Percentiles rank a stretch among this genome's conserved stretches.
Evolutionary conservation across 2,888 invertebrate species (phyloP).

Genomic region (Monopis laevigella): DNA sequence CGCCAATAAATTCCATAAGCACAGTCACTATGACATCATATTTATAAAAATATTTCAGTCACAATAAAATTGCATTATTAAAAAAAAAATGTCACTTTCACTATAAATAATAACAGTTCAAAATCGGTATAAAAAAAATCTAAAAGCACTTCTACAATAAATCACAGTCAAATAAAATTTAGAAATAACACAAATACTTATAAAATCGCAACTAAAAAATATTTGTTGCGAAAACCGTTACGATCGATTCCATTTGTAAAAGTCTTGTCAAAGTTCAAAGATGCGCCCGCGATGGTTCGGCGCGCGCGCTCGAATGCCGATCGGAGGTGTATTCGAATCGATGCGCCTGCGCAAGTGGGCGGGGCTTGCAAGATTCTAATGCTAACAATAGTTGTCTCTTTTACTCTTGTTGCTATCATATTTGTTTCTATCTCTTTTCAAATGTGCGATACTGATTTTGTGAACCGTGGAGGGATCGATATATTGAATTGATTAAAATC

Average conservation of each 20-base stretch:
- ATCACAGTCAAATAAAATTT: not conserved
- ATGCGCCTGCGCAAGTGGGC: conserved; percentile 39
- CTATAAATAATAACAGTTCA: conserved; percentile 18
- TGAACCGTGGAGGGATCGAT: conserved; percentile 47
- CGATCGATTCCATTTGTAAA: not conserved
- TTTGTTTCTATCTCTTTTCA: conserved; percentile 33
- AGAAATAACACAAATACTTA: not conserved
- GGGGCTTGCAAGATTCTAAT: conserved; percentile 52
- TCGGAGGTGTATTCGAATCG: conserved; percentile 53
- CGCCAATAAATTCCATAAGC: conserved; percentile 43
- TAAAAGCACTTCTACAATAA: not conserved
- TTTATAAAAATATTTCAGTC: conserved; percentile 31
- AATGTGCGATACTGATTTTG: conserved; percentile 52
- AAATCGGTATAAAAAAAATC: conserved; percentile 12
- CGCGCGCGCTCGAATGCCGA: conserved; percentile 62
- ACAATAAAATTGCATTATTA: conserved; percentile 31
- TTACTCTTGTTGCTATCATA: conserved; percentile 22
- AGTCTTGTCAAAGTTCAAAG: too few relatives aligned
- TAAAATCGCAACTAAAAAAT: not conserved
- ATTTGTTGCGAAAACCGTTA: not conserved
- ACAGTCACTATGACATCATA: too few relatives aligned
- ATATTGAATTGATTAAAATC: too few relatives aligned
- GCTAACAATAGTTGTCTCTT: conserved; percentile 49
- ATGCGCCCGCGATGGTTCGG: conserved; percentile 36
- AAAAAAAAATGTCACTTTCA: conserved; percentile 8